Percentiles rank a stretch among this genome's conserved stretches.
Evolutionary conservation across 2,888 invertebrate species (phyloP).

Genomic region (Pristionchus exspectatus): DNA sequence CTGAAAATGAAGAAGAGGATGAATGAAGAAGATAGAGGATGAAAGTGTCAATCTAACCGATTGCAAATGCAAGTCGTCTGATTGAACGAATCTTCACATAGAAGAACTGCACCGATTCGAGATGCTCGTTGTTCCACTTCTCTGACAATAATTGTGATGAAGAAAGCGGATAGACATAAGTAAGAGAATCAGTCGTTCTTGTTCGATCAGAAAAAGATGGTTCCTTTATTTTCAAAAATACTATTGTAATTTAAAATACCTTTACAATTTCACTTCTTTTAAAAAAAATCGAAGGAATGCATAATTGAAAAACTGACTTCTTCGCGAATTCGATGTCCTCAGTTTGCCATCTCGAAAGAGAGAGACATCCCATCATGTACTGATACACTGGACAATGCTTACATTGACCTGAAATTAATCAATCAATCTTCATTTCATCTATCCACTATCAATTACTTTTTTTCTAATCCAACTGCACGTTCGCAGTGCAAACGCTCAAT

Average conservation of each 20-base stretch:
- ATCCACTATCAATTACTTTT: not conserved
- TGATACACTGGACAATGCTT: constrained; percentile 74
- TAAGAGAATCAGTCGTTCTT: no score
- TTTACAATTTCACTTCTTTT: no score
- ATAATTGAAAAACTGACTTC: constrained; percentile 29
- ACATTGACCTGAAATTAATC: constrained; percentile 68
- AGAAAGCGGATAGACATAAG: no score
- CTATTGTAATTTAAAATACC: no score
- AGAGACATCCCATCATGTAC: constrained; percentile 71
- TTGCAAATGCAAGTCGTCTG: constrained; percentile 73
- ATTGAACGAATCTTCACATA: constrained; percentile 72
- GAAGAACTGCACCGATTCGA: constrained; percentile 67
- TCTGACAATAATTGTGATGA: not conserved
- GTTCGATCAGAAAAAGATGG: no score
- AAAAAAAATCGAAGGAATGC: no score
- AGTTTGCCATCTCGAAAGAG: constrained; percentile 69
- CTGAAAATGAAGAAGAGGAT: constrained; percentile 48
- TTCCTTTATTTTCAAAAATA: no score
- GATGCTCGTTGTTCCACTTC: constrained; percentile 62
- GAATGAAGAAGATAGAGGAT: no score
- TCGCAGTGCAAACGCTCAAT: not conserved
- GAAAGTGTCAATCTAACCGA: constrained; percentile 44
- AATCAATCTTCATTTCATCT: not conserved
- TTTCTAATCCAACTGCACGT: not conserved
- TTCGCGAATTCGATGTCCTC: constrained; percentile 65